These are phyloP conservation scores for Agrilus planipennis DNA, from an alignment of 1,140 invertebrate species.

Conservation along the genomic window DNA sequence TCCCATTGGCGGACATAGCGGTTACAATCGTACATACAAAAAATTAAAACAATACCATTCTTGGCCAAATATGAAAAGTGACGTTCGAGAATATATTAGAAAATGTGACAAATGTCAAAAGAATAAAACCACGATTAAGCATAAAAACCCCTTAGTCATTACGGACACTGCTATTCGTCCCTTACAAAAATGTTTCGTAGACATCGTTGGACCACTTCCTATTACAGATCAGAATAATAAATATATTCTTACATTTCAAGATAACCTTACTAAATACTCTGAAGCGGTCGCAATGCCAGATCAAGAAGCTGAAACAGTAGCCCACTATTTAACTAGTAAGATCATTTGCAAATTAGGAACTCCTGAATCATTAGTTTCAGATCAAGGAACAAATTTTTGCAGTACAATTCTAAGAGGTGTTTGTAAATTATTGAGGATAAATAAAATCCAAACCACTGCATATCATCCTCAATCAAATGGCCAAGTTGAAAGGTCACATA, in stretches of 20 bases:
- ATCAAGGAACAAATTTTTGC: constrained; percentile 24
- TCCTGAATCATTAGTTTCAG: constrained; percentile 21
- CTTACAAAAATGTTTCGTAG: constrained; percentile 20
- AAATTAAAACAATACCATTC: not conserved
- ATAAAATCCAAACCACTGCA: constrained; percentile 9
- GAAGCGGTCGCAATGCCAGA: constrained; percentile 16
- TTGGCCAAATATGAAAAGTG: constrained; percentile 5
- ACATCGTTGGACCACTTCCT: constrained; percentile 32
- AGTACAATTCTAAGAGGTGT: constrained; percentile 19
- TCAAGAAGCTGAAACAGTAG: constrained; percentile 18
- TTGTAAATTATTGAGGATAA: constrained; percentile 22
- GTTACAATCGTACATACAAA: not conserved
- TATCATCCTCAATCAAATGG: constrained; percentile 21
- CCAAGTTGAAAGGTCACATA: constrained; percentile 26
- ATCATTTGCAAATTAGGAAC: constrained; percentile 20
- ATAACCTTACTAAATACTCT: constrained; percentile 19
- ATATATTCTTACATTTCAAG: constrained; percentile 31
- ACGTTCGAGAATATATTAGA: constrained; percentile 7
- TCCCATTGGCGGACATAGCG: not conserved
- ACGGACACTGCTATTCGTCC: constrained; percentile 3
- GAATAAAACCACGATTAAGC: too few relatives aligned
- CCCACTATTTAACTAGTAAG: constrained; percentile 16
- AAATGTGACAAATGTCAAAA: too few relatives aligned
- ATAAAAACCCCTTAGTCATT: constrained; percentile 10
- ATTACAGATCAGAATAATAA: constrained; percentile 17